Conservation (phyloP, 2,113 vertebrate species). For the Anarhynchus alexandrinus region DNA sequence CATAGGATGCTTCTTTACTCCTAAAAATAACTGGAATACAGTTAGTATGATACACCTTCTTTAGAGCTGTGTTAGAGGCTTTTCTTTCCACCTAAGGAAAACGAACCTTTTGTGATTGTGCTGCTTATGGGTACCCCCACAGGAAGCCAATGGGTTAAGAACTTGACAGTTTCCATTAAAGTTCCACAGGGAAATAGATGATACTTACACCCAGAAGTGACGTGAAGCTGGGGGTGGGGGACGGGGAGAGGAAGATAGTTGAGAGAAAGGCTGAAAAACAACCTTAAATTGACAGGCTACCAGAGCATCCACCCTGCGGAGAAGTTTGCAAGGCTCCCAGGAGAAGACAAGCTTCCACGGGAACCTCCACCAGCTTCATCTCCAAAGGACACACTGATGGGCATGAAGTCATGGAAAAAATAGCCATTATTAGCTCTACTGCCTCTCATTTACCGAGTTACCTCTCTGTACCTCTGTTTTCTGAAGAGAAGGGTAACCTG, state of each 20-base stretch:
- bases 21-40: not conserved
- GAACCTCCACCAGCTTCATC: not conserved
- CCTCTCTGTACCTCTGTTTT: not conserved
- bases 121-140: not conserved
- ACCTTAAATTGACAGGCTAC: not conserved
- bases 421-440: not conserved
- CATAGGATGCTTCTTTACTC: not conserved
- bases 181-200: not conserved
- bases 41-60: rapidly evolving
- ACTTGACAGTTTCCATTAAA: not conserved
- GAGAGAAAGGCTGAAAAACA: not conserved
- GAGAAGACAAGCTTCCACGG: not conserved
- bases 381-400: not conserved
- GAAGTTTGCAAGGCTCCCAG: not conserved
- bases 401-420: not conserved
- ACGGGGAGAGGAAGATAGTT: not conserved
- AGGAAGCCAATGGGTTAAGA: not conserved
- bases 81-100: not conserved
- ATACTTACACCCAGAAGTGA: not conserved
- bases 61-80: not conserved
- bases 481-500: not conserved
- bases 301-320: not conserved
- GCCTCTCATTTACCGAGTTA: not conserved
- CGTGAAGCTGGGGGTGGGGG: rapidly evolving
- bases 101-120: rapidly evolving